A percentile compares a stretch with the other conserved stretches of the same genome.
phyloP scores from a whole-genome alignment of 2,113 vertebrate species.

The Crotalus viridis region DNA sequence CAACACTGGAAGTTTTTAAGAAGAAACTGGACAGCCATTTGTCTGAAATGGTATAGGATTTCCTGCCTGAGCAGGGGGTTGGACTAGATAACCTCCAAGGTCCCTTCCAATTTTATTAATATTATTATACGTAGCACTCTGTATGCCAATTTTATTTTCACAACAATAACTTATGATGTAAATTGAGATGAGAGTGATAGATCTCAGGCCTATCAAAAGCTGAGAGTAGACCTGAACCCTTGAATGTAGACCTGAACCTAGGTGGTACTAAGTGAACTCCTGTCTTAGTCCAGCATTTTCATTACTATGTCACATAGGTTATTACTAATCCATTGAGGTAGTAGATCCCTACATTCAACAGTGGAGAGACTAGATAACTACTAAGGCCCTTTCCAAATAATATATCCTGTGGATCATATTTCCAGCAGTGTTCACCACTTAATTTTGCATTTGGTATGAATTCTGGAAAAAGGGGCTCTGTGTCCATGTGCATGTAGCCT shows the following conservation, averaged over 20 bases:
- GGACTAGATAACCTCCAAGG: no score
- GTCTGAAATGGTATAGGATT: no score
- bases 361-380: not conserved
- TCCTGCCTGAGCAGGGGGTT: no score
- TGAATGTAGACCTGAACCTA: not conserved
- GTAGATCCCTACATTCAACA: not conserved
- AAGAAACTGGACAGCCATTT: no score
- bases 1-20: no score
- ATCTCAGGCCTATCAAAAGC: not conserved
- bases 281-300: not conserved
- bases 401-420: not conserved
- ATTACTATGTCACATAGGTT: not conserved
- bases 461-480: not conserved
- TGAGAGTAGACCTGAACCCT: not conserved
- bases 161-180: not conserved
- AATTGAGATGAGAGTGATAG: not conserved
- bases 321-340: not conserved
- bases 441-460: not conserved
- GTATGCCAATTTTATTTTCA: not conserved
- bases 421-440: not conserved
- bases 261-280: not conserved
- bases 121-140: not conserved
- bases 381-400: not conserved
- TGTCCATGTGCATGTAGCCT: not conserved
- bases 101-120: no score